These are phyloP conservation scores for Scartelaos histophorus DNA, from an alignment of 2,113 vertebrate species.

Conservation along the genomic window DNA sequence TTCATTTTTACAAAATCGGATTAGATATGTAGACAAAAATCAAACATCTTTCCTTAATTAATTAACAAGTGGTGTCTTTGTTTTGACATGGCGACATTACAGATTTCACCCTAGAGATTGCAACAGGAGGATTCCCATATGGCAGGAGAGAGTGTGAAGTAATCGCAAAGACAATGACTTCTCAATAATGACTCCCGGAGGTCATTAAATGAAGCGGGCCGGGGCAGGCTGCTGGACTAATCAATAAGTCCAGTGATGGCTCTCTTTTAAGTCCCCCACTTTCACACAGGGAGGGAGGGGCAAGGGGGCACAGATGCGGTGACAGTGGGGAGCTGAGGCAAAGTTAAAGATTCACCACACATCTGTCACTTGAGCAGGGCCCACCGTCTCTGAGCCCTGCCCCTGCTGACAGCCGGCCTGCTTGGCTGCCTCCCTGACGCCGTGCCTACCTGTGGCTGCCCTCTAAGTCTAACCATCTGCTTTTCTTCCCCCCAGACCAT, in stretches of 20 bases:
- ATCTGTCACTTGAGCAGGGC: slow-evolving; percentile 72
- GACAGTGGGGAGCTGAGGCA: slow-evolving; percentile 64
- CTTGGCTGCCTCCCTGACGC: slow-evolving; percentile 54
- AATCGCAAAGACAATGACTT: slow-evolving; percentile 67
- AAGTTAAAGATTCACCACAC: slow-evolving; percentile 82
- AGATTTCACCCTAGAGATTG: slow-evolving; percentile 38
- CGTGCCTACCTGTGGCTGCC: slow-evolving; percentile 69
- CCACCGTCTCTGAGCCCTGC: slow-evolving; percentile 52
- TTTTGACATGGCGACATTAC: background rate
- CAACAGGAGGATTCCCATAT: slow-evolving; percentile 65
- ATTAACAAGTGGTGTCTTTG: slow-evolving; percentile 39
- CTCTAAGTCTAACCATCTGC: slow-evolving; percentile 56
- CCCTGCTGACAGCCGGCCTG: slow-evolving; percentile 59
- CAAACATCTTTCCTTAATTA: slow-evolving; percentile 22
- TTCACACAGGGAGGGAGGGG: slow-evolving; percentile 59
- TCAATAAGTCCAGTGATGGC: slow-evolving; percentile 78
- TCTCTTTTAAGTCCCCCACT: slow-evolving; percentile 53
- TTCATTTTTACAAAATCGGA: slow-evolving; percentile 36
- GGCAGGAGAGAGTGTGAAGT: slow-evolving; percentile 53
- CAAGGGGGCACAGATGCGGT: slow-evolving; percentile 73
- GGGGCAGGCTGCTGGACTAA: slow-evolving; percentile 62
- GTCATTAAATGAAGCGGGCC: slow-evolving; percentile 72
- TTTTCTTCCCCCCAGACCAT: slow-evolving; percentile 18
- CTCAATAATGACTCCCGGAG: slow-evolving; percentile 72
- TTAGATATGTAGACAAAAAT: slow-evolving; percentile 43